phyloP scores from a whole-genome alignment of 2,888 invertebrate genomes.

The Thalpophila matura region DNA sequence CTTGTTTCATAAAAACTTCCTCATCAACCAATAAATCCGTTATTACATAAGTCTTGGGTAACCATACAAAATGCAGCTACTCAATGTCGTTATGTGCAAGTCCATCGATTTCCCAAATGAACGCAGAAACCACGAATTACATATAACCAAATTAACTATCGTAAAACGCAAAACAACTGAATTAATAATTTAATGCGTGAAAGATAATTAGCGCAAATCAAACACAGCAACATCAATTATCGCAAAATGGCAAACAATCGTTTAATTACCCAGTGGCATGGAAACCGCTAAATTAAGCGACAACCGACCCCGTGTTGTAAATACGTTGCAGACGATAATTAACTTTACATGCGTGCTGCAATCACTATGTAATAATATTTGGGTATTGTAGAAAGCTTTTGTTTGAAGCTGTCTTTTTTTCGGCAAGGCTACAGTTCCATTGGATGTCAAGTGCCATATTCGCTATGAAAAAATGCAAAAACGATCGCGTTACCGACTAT shows the following conservation, averaged over 20 bases:
- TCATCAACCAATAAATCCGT: too few species aligned
- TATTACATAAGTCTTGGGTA: too few species aligned
- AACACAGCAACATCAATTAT: slow-evolving; percentile 88
- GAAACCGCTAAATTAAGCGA: slow-evolving; percentile 86
- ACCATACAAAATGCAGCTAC: not conserved
- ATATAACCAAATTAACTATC: slow-evolving; percentile 61
- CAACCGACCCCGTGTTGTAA: slow-evolving; percentile 75
- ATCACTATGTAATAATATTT: slow-evolving; percentile 52
- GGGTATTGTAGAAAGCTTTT: slow-evolving; percentile 18
- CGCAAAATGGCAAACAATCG: slow-evolving; percentile 88
- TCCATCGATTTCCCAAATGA: slow-evolving; percentile 31
- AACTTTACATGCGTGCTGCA: slow-evolving; percentile 68
- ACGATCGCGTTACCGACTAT: too few species aligned
- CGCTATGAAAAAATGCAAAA: too few species aligned
- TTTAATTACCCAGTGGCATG: slow-evolving; percentile 86
- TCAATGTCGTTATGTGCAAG: not conserved
- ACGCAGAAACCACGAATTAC: slow-evolving; percentile 30
- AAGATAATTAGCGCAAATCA: slow-evolving; percentile 89
- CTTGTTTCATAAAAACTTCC: too few species aligned
- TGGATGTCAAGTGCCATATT: too few species aligned
- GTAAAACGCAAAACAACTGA: slow-evolving; percentile 67
- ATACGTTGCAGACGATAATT: slow-evolving; percentile 77
- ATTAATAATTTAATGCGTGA: slow-evolving; percentile 82
- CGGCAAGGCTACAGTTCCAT: too few species aligned
- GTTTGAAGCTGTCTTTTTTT: not conserved